phyloP scores from a whole-genome alignment of 1,140 invertebrate species.

The Bombus haemorrhoidalis region DNA sequence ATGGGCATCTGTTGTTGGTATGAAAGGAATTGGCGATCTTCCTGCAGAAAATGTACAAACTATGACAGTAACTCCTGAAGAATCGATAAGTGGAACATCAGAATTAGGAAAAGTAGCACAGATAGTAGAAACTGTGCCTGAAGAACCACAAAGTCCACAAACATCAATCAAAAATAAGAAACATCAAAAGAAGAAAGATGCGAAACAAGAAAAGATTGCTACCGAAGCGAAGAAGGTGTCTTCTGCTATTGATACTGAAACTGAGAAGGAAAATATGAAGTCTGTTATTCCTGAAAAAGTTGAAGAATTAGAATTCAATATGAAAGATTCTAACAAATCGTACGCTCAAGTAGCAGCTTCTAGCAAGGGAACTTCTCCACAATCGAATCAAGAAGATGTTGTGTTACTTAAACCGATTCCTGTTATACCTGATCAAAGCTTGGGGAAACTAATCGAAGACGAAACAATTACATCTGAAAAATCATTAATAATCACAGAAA shows the following conservation, averaged over 20 bases:
- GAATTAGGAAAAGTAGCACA: neutral
- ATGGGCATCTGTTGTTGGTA: constrained; percentile 63
- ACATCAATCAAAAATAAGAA: too few species aligned
- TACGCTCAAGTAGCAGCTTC: constrained; percentile 85
- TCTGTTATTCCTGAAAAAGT: constrained; percentile 17
- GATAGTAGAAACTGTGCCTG: neutral
- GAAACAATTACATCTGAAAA: neutral
- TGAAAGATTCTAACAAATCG: constrained; percentile 82
- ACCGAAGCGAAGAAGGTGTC: neutral
- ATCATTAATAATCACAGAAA: neutral
- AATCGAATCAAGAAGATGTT: constrained; percentile 51
- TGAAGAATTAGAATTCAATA: constrained; percentile 35
- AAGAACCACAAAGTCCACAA: constrained; percentile 11
- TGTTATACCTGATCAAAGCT: constrained; percentile 8
- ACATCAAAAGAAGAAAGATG: constrained; percentile 26
- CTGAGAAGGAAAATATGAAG: constrained; percentile 10
- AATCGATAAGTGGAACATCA: neutral
- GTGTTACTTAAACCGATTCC: constrained; percentile 52
- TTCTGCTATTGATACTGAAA: neutral
- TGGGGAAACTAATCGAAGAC: neutral
- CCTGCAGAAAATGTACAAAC: constrained; percentile 2
- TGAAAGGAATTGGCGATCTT: constrained; percentile 23
- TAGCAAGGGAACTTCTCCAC: constrained; percentile 63
- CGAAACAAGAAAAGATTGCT: neutral
- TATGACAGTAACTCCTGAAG: neutral